A percentile compares a stretch with the other conserved stretches of the same genome.
Evolutionary conservation across 2,113 vertebrate genomes (phyloP).

Genomic region (Catharus fuscescens): DNA sequence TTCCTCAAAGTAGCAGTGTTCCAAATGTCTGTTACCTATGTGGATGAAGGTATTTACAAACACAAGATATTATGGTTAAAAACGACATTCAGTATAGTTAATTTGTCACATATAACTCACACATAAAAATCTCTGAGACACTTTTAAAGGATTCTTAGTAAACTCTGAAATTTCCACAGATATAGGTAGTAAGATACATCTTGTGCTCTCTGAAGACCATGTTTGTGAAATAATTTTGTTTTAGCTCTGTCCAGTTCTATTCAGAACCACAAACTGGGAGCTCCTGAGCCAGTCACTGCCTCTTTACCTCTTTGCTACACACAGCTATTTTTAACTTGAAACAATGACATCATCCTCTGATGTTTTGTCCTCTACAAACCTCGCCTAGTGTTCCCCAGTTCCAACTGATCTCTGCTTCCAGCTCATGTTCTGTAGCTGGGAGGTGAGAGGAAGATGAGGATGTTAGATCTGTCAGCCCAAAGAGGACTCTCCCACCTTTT

Average conservation of each 20-base stretch:
- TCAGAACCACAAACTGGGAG: background rate
- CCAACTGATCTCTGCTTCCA: background rate
- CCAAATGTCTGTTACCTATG: background rate
- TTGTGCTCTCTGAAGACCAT: background rate
- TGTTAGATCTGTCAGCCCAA: background rate
- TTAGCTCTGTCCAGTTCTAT: background rate
- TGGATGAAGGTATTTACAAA: background rate
- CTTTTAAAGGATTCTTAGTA: background rate
- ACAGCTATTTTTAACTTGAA: background rate
- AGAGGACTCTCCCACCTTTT: background rate
- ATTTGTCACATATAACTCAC: background rate
- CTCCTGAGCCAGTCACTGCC: background rate
- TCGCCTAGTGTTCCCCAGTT: background rate
- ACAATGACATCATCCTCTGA: background rate
- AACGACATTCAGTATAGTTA: background rate
- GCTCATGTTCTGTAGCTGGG: background rate
- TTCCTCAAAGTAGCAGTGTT: background rate
- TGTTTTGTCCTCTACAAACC: background rate
- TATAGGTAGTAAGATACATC: background rate
- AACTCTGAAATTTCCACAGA: background rate
- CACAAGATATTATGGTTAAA: fast-evolving
- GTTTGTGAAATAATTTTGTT: background rate
- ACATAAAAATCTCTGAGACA: background rate
- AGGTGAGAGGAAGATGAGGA: background rate
- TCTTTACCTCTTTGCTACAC: background rate